phyloP scores from a whole-genome alignment of 2,113 vertebrate genomes.

The Nothobranchius kuhntae region DNA sequence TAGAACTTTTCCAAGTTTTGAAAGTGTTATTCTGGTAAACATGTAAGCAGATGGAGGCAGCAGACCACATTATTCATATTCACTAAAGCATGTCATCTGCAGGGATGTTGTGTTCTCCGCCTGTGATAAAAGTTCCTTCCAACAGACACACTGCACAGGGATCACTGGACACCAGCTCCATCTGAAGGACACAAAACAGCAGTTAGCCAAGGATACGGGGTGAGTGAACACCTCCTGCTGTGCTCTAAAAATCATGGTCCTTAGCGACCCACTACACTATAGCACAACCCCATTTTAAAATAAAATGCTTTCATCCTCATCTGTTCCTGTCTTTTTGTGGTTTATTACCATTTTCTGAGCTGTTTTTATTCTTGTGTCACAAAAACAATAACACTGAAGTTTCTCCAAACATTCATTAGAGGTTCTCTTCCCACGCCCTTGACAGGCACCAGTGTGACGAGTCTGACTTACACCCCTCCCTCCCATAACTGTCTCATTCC shows the following conservation, averaged over 20 bases:
- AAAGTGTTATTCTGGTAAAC: too few species aligned
- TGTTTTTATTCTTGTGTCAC: not conserved
- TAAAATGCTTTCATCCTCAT: not conserved
- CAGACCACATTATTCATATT: too few species aligned
- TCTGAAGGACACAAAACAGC: slow-evolving; percentile 43
- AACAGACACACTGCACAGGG: too few species aligned
- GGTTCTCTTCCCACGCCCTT: slow-evolving; percentile 41
- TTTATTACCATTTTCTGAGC: slow-evolving; percentile 1
- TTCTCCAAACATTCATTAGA: slow-evolving; percentile 35
- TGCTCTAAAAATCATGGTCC: not conserved
- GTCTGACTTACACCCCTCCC: slow-evolving; percentile 33
- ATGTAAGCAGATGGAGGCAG: not conserved
- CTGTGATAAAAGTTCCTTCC: slow-evolving; percentile 33
- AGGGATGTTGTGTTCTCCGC: not conserved
- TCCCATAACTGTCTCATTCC: slow-evolving; percentile 18
- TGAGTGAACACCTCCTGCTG: slow-evolving; percentile 25
- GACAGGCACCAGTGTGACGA: slow-evolving; percentile 19
- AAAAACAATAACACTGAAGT: not conserved
- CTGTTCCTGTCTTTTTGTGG: not conserved
- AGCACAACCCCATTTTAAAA: not conserved
- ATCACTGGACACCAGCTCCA: slow-evolving; percentile 5
- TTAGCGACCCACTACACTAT: not conserved
- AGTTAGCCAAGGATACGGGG: slow-evolving; percentile 4
- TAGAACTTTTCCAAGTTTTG: not conserved
- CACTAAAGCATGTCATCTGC: not conserved